Evolutionary conservation across 2,797 vertebrate species (phyloP).

Genomic region (Eidolon dupreanum): DNA sequence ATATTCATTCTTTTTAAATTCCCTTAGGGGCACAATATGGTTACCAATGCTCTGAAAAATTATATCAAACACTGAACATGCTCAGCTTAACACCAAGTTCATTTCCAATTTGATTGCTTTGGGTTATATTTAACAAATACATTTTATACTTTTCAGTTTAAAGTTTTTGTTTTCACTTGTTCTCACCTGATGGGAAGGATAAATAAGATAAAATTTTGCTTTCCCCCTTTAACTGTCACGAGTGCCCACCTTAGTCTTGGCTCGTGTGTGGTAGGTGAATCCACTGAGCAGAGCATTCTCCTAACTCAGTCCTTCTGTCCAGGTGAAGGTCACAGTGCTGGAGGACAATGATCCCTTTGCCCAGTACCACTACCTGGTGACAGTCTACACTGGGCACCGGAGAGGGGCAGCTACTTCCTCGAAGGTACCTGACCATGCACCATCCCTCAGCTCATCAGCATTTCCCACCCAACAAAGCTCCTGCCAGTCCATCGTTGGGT

Average conservation of each 20-base stretch:
- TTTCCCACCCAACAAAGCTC: too few relatives aligned
- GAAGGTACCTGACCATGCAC: constrained; percentile 85
- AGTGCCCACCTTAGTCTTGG: neutral
- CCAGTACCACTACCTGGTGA: constrained; percentile 94
- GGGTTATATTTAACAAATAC: neutral
- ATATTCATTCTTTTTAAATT: neutral
- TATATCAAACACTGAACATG: neutral
- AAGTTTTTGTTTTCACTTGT: neutral
- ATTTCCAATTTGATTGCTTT: neutral
- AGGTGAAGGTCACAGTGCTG: constrained; percentile 94
- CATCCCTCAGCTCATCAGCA: neutral
- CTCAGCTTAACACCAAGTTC: neutral
- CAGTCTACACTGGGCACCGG: constrained; percentile 92
- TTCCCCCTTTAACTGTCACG: neutral
- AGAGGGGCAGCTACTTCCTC: constrained; percentile 94
- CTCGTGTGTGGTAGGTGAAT: neutral
- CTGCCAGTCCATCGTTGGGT: neutral
- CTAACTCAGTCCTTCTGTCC: constrained; percentile 35
- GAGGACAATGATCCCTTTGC: constrained; percentile 96
- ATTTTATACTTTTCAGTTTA: neutral
- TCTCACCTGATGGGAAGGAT: neutral
- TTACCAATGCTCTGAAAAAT: neutral
- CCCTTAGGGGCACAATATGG: neutral
- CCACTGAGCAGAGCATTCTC: neutral
- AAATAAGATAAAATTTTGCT: neutral